Evolutionary conservation across 2,888 invertebrate genomes (phyloP), one percentile per base, ranked within the genome.

Genomic region (Cloeon dipterum): DNA sequence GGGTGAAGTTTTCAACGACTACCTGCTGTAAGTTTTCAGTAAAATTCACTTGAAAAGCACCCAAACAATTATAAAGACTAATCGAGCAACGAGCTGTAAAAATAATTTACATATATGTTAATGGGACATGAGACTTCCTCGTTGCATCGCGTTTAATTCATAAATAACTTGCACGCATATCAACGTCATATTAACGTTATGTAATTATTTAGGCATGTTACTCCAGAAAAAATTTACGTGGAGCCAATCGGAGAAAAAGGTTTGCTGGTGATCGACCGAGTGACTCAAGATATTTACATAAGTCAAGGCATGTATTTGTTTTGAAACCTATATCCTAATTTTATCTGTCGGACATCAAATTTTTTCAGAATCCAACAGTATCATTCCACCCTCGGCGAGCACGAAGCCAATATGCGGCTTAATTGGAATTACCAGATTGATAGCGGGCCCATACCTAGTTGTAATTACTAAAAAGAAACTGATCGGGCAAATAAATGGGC

Each of bases 191-290:
- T 39, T 35, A 40, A 34, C 32, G 38, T 40, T 36, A 44, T 42
- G 37, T 37, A 45, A 46, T 45, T 43, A 62, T 62, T 40, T 49
- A 83, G 82, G 46, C 83, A 83, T 48, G 74, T 74, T 44, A 85
- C 86, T n/a, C 70, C 78, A 36, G 89, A 91, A 49, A 81, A 78
- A 54, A 86, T 89, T 57, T 81, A 75, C 50, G 65, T 91, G 45
- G 85, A 86, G 56, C 82, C 89, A 11, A 70, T 73, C 43, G 65
- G 69, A 34, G 66, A 70, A 45, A 70, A 68, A 46, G 77, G 83
- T 53, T 57, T 86, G 40, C 61, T 93, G 46, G 68, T 85, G 37
- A 82, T 93, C 47, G 88, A 93, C 54, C 65, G 91, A 51, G 65
- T 78, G 39, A 73, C 71, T 43, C 73, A 74, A 46, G 74, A 75